Base-by-base conservation (phyloP, 2,113 vertebrate genomes). In the Psophia crepitans region DNA sequence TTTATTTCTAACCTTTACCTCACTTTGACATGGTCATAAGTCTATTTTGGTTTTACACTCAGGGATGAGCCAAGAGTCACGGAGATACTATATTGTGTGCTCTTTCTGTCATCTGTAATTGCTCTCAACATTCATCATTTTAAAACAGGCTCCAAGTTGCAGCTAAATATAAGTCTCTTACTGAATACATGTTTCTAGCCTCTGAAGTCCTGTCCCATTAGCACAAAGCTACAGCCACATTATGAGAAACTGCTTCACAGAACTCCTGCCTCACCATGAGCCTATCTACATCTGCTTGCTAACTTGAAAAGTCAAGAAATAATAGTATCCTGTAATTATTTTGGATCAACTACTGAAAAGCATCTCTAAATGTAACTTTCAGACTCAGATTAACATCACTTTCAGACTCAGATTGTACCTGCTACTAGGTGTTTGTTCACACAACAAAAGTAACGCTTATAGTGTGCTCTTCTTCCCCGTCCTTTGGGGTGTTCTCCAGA, bases 71-170 rank as follows among this genome's bases (percentile, higher is more conserved):
- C 76, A 89, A 51, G 75, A 95, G 80, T 80, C 89, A 93, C 1
- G 0, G 44, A 82, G 37, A 81, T 53, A 80, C 56, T 90, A 44
- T 26, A 80, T 11, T 54, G 49, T 28, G 58, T 90, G 73, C 71
- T 95, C 89, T 89, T 96, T 90, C 91, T 93, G 89, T 96, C 95
- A 94, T 39, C 61, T 91, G 20, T 26, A 89, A 96, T 96, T 95
- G 95, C 73, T 94, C 70, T 92, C 65, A 87, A 79, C 83, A 93
- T 83, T 89, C 87, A 87, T 96, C 48, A 95, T 58, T 77, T 89
- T 92, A 90, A 95, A 69, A 13, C 41, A 78, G 57, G 26, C 33
- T 93, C 44, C 24, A 83, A 33, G 74, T 32, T 86, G 65, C 63
- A 83, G 58, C 75, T 93, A 94, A 96, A 87, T 92, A 64, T 35